Conservation (phyloP, 2,113 vertebrate genomes). For the Sus scrofa region T2T-Sscrofa CM000817.6:121002501-121003000, state of each 20-base stretch:
- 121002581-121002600: background rate
- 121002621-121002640: background rate
- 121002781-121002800: background rate
- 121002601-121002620: background rate
- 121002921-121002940: background rate
- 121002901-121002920: background rate
- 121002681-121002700: background rate
- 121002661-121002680: background rate
- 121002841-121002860: background rate
- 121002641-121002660: background rate
- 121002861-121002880: background rate
- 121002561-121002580: background rate
- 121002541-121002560: background rate
- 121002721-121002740: background rate
- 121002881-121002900: background rate
- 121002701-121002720: background rate
- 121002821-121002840: background rate
- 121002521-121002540: background rate
- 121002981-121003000: constrained; percentile 22
- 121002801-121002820: background rate
- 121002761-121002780: background rate
- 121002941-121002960: background rate
- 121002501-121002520: background rate
- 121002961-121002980: background rate
- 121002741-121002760: background rate